These are phyloP conservation scores for Lepidotrigona ventralis DNA, from an alignment of 1,140 invertebrate genomes.

Conservation along the genomic window DNA sequence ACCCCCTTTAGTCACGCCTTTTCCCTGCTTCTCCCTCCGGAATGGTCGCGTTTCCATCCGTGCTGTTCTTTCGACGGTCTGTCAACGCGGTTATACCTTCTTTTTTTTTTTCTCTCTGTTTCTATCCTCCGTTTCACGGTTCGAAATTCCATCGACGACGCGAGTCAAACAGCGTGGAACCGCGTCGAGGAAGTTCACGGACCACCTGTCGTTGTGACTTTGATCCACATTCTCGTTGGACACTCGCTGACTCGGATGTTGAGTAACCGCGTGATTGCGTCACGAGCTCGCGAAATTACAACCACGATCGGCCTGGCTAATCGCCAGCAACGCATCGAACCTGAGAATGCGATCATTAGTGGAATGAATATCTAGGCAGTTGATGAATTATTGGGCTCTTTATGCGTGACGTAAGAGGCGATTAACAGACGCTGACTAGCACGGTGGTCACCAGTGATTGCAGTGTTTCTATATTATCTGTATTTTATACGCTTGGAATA, in stretches of 20 bases:
- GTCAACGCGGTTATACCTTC: conserved; percentile 37
- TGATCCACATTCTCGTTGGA: conserved; percentile 33
- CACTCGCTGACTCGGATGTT: neutral
- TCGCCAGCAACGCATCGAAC: neutral
- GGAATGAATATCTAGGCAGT: neutral
- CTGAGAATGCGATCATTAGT: conserved; percentile 18
- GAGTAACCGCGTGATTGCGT: conserved; percentile 39
- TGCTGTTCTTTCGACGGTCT: neutral
- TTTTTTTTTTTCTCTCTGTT: neutral
- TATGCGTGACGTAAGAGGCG: conserved; percentile 13
- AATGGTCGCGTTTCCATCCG: conserved; percentile 28
- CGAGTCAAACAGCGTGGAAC: neutral
- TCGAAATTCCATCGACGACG: conserved; percentile 3
- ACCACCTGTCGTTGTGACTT: conserved; percentile 17
- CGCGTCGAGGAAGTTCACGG: conserved; percentile 29
- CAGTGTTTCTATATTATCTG: too few species aligned
- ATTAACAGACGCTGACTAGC: conserved; percentile 8
- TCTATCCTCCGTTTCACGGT: neutral
- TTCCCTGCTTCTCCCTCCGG: neutral
- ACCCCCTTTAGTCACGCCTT: conserved; percentile 51
- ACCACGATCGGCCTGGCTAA: conserved; percentile 36
- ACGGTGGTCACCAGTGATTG: too few species aligned
- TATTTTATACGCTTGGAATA: too few species aligned
- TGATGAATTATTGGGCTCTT: conserved; percentile 12
- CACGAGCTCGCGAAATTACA: conserved; percentile 27